Conservation (phyloP, 2,888 invertebrate species). For the Cyclophora punctaria region DNA sequence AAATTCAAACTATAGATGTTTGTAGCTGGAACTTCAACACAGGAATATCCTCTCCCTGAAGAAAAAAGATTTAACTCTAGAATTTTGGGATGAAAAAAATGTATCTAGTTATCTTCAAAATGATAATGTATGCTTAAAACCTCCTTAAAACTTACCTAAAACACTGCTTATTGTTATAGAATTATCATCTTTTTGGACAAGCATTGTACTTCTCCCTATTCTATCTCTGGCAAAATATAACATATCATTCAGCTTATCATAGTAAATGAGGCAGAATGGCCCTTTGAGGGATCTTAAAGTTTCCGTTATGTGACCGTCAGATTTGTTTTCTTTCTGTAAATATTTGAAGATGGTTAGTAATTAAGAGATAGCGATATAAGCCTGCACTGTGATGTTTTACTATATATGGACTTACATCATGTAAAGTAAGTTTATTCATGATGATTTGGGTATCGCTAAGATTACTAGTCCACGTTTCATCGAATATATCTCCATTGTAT, state of each 20-base stretch:
- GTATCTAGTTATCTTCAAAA: not conserved
- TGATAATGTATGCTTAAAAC: slow-evolving; percentile 12
- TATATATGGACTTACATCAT: slow-evolving; percentile 16
- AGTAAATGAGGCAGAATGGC: slow-evolving; percentile 89
- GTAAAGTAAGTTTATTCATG: slow-evolving; percentile 41
- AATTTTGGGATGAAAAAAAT: too few species aligned
- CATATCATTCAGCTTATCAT: slow-evolving; percentile 68
- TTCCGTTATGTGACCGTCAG: slow-evolving; percentile 42
- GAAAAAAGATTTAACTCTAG: slow-evolving; percentile 11
- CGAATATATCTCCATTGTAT: slow-evolving; percentile 94
- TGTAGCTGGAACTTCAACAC: slow-evolving; percentile 78
- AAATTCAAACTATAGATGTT: slow-evolving; percentile 74
- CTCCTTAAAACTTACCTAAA: slow-evolving; percentile 44
- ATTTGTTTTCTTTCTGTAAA: slow-evolving; percentile 23
- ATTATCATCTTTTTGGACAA: slow-evolving; percentile 71
- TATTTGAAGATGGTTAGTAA: not conserved
- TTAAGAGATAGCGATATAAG: not conserved
- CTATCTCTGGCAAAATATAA: slow-evolving; percentile 90
- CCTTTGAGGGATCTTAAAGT: slow-evolving; percentile 80
- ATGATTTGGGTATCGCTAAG: slow-evolving; percentile 74
- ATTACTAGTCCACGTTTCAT: slow-evolving; percentile 40
- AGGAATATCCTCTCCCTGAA: slow-evolving; percentile 53
- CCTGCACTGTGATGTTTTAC: too few species aligned
- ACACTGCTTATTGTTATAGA: slow-evolving; percentile 71
- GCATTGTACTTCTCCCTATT: slow-evolving; percentile 89